Evolutionary conservation across 2,888 invertebrate genomes (phyloP).

Genomic region (Ommatoiulus sabulosus): DNA sequence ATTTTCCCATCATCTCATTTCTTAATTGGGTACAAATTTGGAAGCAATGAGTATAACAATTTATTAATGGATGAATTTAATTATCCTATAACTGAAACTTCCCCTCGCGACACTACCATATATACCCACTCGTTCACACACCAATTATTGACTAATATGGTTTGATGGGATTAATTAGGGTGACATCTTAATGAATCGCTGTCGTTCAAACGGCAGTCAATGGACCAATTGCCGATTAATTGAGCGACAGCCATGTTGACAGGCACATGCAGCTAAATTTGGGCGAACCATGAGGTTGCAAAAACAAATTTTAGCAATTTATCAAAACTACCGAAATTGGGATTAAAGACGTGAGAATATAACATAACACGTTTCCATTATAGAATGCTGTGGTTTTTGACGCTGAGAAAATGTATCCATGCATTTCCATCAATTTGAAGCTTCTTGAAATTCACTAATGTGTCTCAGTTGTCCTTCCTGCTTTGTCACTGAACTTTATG

Average conservation of each 20-base stretch:
- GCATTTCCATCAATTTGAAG: no score
- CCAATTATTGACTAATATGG: background rate
- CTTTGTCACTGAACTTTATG: no score
- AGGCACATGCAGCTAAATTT: background rate
- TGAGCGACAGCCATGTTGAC: background rate
- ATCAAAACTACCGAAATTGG: no score
- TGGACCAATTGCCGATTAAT: background rate
- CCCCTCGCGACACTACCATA: background rate
- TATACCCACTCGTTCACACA: background rate
- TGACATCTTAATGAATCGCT: constrained; percentile 21
- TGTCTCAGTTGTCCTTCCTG: no score
- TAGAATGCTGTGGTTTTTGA: no score
- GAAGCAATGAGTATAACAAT: background rate
- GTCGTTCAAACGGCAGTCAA: background rate
- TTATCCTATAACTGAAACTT: background rate
- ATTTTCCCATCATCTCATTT: background rate
- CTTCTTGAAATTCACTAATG: no score
- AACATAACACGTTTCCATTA: no score
- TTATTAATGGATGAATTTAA: background rate
- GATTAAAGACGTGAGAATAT: no score
- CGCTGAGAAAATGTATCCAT: no score
- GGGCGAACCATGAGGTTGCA: background rate
- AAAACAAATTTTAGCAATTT: background rate
- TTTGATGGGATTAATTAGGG: background rate
- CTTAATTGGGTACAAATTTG: background rate